Conservation (phyloP, 1,140 invertebrate species). For the Eciton burchellii region DNA sequence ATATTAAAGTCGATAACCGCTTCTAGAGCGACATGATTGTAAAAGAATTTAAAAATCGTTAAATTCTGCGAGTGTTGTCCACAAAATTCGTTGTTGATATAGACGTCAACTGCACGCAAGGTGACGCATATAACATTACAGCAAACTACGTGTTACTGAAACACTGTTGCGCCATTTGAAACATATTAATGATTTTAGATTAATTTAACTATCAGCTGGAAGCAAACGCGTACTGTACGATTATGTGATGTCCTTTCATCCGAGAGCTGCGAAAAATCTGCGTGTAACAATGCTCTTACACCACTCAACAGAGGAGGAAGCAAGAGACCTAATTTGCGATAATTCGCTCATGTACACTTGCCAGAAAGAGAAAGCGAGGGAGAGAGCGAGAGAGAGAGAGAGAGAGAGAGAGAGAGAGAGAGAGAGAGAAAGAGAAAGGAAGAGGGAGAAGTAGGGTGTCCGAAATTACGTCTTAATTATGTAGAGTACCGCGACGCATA, state of each 20-base stretch:
- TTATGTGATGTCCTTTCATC: conserved; percentile 23
- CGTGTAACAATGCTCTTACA: conserved; percentile 36
- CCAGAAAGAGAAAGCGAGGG: too few species aligned
- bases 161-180: conserved; percentile 23
- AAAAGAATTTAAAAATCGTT: neutral
- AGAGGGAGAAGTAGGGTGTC: neutral
- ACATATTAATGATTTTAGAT: conserved; percentile 49
- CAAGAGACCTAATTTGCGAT: conserved; percentile 44
- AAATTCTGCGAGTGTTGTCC: neutral
- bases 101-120: neutral
- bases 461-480: conserved; percentile 59
- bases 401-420: too few species aligned
- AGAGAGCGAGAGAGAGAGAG: too few species aligned
- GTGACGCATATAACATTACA: neutral
- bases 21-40: neutral
- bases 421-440: too few species aligned
- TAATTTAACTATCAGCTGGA: conserved; percentile 48
- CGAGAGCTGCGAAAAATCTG: conserved; percentile 2
- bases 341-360: conserved; percentile 39
- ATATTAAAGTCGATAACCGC: neutral
- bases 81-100: too few species aligned
- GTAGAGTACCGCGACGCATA: conserved; percentile 55
- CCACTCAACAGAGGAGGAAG: neutral
- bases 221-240: neutral
- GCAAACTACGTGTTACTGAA: conserved; percentile 12